A percentile compares a stretch with the other conserved stretches of the same genome.
These are phyloP conservation scores for Bubo blakistoni DNA, from an alignment of 2,113 vertebrate species.

Conservation along the genomic window DNA sequence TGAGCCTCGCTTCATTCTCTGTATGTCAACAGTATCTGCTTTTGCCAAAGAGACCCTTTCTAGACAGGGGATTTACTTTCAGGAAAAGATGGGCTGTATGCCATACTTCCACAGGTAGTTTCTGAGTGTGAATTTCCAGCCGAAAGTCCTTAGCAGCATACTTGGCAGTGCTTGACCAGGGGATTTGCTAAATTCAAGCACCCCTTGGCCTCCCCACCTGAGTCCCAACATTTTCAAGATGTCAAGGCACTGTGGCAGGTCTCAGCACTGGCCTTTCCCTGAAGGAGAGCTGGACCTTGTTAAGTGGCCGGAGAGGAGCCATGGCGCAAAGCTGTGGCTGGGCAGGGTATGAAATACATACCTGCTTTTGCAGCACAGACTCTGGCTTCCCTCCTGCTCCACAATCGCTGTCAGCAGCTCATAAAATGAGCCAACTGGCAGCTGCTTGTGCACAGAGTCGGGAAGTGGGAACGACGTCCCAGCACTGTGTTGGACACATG, in stretches of 20 bases:
- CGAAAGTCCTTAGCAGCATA: not conserved
- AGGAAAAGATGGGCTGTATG: not conserved
- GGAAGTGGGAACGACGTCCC: fast-evolving
- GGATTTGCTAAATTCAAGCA: not conserved
- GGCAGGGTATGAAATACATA: not conserved
- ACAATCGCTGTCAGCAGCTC: not conserved
- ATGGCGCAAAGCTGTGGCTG: not conserved
- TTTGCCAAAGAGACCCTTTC: not conserved
- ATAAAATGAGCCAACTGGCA: not conserved
- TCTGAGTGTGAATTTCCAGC: not conserved
- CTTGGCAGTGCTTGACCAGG: not conserved
- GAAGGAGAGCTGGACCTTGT: not conserved
- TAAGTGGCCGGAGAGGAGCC: not conserved
- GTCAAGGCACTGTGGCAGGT: not conserved
- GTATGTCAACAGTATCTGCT: not conserved
- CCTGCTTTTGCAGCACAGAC: not conserved
- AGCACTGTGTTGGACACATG: fast-evolving
- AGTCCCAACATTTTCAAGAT: not conserved
- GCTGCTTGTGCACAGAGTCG: fast-evolving
- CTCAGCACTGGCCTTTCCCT: not conserved
- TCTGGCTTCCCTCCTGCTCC: not conserved
- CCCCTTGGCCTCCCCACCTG: not conserved
- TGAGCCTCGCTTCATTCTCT: not conserved
- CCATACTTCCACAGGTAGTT: not conserved
- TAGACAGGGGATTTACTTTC: not conserved